A percentile compares a stretch with the other conserved stretches of the same genome.
Conservation (phyloP, 2,888 invertebrate species). For the Conomelus anceps region DNA sequence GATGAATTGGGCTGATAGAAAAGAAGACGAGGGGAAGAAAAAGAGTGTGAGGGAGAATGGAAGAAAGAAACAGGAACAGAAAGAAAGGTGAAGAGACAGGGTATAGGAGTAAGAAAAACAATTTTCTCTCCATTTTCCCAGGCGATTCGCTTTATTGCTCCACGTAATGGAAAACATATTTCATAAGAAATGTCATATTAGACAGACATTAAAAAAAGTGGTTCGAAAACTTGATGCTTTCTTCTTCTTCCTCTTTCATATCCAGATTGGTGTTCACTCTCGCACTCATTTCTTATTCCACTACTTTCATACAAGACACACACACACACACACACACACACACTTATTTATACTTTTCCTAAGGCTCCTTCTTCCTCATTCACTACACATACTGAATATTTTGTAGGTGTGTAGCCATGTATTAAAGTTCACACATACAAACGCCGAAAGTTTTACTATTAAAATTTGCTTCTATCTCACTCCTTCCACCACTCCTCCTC, state of each 20-base stretch:
- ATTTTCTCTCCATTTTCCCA: constrained; percentile 14
- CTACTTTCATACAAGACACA: not conserved
- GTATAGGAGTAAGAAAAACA: not conserved
- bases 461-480: not conserved
- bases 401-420: not conserved
- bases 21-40: not conserved
- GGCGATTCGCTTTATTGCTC: constrained; percentile 26
- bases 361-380: not conserved
- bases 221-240: not conserved
- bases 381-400: not conserved
- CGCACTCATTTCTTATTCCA: not conserved
- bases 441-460: not conserved
- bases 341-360: too few species aligned
- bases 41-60: not conserved
- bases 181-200: constrained; percentile 30
- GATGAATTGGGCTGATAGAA: too few species aligned
- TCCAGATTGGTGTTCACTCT: not conserved
- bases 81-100: not conserved
- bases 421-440: not conserved
- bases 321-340: not conserved
- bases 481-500: not conserved
- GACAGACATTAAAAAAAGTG: constrained; percentile 28
- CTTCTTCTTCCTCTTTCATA: not conserved
- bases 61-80: not conserved
- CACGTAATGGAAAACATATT: constrained; percentile 29